Base-by-base conservation (phyloP, 2,888 invertebrate species). In the Zygaena filipendulae region DNA sequence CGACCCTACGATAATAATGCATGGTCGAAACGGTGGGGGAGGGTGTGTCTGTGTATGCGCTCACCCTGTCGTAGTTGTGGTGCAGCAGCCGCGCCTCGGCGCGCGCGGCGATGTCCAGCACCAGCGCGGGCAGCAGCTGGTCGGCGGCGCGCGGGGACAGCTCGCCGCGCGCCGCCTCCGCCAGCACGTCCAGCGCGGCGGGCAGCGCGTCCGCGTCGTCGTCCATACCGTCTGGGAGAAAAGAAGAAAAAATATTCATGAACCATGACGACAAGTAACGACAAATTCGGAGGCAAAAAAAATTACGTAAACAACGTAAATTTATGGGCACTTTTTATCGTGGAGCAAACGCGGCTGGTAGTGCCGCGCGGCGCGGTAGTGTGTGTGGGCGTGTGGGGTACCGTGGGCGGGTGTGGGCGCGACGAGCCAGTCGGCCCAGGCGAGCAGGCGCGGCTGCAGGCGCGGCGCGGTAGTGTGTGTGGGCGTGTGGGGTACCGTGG, bases 161-260 rank as follows among this genome's bases (percentile, higher is more conserved):
- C 18, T 35, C 45, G 29, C 30, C 44, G 2, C 61, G 59, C 30
- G 56, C 52, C 1, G 33, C 33, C 13, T 60, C 63, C 16, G 39
- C 35, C 31, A 68, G 47, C 40, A 45, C 49, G 26, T 70, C 71
- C 39, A 74, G 43, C 2, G 74, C 74, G 1, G 39, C 37, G 2
- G 69, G 69, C 8, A 72, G 43, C 14, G 60, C 61, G 40, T 61
- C 64, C 18, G 70, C 68, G 32, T 69, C 69, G 25, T 69, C 68
- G 9, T 67, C 69, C 48, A 57, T 43, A 12, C 61, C 66, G 2
- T 67, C 72, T 67, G 46, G 0, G n/a, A 23, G 4, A 25, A 1
- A 3, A 20, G 10, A 22, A 4, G 8, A 16, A 21, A 10, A 14
- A 10, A 21, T 16, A 7, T 7, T 16, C 7, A 16, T 16, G 7